Conservation (phyloP, 2,888 invertebrate species). For the Ophonus ardosiacus region DNA sequence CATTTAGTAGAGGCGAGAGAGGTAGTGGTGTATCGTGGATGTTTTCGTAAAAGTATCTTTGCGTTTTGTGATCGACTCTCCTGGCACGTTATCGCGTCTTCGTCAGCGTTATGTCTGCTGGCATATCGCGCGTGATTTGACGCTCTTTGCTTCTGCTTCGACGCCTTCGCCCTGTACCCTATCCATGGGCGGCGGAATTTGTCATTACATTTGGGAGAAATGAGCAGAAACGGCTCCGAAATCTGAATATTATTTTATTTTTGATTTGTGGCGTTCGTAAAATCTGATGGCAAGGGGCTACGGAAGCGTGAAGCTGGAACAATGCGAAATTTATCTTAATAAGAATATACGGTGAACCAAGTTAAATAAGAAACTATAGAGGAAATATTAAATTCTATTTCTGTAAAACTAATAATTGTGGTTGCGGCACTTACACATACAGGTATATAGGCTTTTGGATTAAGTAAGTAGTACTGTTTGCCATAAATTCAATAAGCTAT, state of each 20-base stretch:
- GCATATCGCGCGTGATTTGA: conserved; percentile 59
- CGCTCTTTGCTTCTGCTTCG: conserved; percentile 50
- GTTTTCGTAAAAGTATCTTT: conserved; percentile 44
- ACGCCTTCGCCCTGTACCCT: conserved; percentile 16
- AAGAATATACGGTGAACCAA: conserved; percentile 1
- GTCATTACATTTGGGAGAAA: conserved; percentile 45
- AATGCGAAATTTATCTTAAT: conserved; percentile 31
- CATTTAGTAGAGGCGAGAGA: not conserved
- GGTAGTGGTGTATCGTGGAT: conserved; percentile 16
- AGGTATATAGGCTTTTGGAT: no score
- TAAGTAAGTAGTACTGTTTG: no score
- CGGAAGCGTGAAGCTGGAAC: not conserved
- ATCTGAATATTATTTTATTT: conserved; percentile 48
- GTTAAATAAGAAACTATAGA: not conserved
- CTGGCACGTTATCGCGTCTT: conserved; percentile 31
- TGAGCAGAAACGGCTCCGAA: conserved; percentile 37
- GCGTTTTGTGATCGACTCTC: conserved; percentile 56
- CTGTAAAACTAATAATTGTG: not conserved
- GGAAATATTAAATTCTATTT: conserved; percentile 11
- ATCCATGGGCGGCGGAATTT: conserved; percentile 24
- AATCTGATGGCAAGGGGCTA: not conserved
- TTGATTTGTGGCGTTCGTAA: conserved; percentile 41
- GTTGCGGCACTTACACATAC: no score
- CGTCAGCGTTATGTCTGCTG: conserved; percentile 37
- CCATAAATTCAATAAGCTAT: no score